Evolutionary conservation across 2,888 invertebrate genomes (phyloP).

Genomic region (Alloscopus bannaensis): DNA sequence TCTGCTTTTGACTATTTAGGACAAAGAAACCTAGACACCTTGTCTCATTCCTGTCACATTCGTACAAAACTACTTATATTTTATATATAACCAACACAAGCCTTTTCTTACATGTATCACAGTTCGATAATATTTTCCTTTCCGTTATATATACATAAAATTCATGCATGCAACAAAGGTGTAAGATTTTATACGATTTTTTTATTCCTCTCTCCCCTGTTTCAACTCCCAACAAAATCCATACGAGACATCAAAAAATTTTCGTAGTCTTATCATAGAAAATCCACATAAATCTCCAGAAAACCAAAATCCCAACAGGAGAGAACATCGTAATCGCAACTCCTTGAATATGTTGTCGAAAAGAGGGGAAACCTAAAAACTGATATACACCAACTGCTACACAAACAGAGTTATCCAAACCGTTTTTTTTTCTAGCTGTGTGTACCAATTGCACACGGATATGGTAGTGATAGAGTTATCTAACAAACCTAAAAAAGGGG

Average conservation of each 20-base stretch:
- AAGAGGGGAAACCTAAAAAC: constrained; percentile 7
- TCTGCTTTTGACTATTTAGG: too few relatives aligned
- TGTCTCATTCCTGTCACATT: too few relatives aligned
- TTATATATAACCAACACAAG: too few relatives aligned
- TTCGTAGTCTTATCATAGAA: constrained; percentile 46
- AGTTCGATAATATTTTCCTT: too few relatives aligned
- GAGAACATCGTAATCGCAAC: constrained; percentile 32
- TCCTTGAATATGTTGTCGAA: constrained; percentile 24
- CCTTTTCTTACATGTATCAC: too few relatives aligned
- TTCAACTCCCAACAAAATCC: constrained; percentile 16
- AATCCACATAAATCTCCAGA: constrained; percentile 57
- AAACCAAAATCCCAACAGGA: constrained; percentile 46
- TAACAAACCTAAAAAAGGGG: constrained; percentile 17
- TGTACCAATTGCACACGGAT: constrained; percentile 3
- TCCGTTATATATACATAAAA: too few relatives aligned
- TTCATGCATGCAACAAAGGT: constrained; percentile 3
- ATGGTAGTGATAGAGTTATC: neutral
- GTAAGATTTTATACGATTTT: neutral
- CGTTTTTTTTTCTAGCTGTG: neutral
- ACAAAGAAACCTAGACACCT: too few relatives aligned
- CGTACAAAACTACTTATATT: too few relatives aligned
- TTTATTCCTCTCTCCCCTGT: neutral
- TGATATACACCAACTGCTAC: constrained; percentile 1
- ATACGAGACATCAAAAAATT: constrained; percentile 44
- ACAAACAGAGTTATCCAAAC: constrained; percentile 21